Percentiles rank a stretch among this genome's conserved stretches.
phyloP scores from a whole-genome alignment of 1,140 invertebrate genomes.

The Pemphigus obesinymphae region DNA sequence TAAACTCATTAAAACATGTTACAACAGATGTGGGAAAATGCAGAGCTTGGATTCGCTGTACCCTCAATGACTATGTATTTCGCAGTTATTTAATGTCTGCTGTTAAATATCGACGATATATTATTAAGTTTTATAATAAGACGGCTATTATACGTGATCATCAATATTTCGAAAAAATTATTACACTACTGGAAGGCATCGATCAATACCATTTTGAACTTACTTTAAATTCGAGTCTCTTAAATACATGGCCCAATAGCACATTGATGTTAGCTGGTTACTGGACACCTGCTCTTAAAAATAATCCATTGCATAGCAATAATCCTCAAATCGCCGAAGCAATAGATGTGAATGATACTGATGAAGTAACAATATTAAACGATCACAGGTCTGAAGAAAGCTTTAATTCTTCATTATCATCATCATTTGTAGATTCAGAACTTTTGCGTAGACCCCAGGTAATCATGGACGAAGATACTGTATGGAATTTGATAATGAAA shows the following conservation, averaged over 20 bases:
- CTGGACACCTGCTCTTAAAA: conserved; percentile 71
- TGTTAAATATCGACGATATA: conserved; percentile 61
- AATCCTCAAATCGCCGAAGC: conserved; percentile 16
- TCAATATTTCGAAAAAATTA: conserved; percentile 73
- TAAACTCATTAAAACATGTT: conserved; percentile 62
- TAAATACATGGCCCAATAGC: conserved; percentile 85
- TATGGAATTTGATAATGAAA: conserved; percentile 8
- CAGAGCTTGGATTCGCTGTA: conserved; percentile 81
- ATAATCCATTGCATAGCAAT: conserved; percentile 53
- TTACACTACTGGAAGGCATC: conserved; percentile 70
- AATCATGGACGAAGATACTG: not conserved
- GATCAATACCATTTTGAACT: conserved; percentile 72
- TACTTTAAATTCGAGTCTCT: conserved; percentile 77
- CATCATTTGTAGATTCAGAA: conserved; percentile 17
- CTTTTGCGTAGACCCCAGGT: not conserved
- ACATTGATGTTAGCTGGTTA: conserved; percentile 78
- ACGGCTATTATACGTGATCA: conserved; percentile 72
- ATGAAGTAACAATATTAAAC: not conserved
- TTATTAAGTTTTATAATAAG: conserved; percentile 73
- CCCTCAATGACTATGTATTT: conserved; percentile 81
- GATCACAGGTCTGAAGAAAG: conserved; percentile 32
- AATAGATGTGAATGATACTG: not conserved
- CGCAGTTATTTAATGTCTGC: conserved; percentile 79
- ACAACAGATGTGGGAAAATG: conserved; percentile 85
- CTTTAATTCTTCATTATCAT: not conserved